Evolutionary conservation across 2,888 invertebrate genomes (phyloP).

Genomic region (Apodemia zela): DNA sequence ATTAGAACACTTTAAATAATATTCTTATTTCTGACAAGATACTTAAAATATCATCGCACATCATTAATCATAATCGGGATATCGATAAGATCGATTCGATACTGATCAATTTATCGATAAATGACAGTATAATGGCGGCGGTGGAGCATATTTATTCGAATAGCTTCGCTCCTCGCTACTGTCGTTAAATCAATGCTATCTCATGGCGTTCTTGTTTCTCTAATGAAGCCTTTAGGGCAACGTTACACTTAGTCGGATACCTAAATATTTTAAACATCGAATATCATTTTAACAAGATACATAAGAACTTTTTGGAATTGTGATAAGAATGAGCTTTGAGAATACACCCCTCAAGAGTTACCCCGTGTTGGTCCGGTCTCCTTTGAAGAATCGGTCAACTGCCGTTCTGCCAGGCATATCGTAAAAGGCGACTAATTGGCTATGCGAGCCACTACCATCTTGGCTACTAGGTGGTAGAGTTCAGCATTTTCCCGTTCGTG

Average conservation of each 20-base stretch:
- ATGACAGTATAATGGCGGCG: slow-evolving; percentile 35
- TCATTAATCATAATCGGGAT: slow-evolving; percentile 11
- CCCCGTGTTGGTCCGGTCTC: too few species aligned
- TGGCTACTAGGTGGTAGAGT: too few species aligned
- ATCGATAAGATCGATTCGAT: slow-evolving; percentile 22
- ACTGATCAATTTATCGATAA: slow-evolving; percentile 31
- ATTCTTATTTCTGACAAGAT: not conserved
- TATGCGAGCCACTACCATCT: too few species aligned
- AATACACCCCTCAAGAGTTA: too few species aligned
- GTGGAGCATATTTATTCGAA: slow-evolving; percentile 21
- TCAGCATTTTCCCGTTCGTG: too few species aligned
- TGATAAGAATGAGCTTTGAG: too few species aligned
- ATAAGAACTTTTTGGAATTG: too few species aligned
- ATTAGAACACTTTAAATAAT: not conserved
- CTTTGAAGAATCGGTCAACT: too few species aligned
- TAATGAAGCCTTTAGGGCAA: slow-evolving; percentile 5
- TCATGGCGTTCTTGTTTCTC: slow-evolving; percentile 12
- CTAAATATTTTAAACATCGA: not conserved
- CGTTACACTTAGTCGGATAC: not conserved
- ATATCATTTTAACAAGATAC: too few species aligned
- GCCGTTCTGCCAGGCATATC: too few species aligned
- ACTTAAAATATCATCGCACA: slow-evolving; percentile 4
- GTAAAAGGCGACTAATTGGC: too few species aligned
- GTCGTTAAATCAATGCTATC: slow-evolving; percentile 23
- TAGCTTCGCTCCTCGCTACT: slow-evolving; percentile 20